Evolutionary conservation across 2,113 vertebrate genomes (phyloP).

Genomic region (Gambusia affinis): DNA sequence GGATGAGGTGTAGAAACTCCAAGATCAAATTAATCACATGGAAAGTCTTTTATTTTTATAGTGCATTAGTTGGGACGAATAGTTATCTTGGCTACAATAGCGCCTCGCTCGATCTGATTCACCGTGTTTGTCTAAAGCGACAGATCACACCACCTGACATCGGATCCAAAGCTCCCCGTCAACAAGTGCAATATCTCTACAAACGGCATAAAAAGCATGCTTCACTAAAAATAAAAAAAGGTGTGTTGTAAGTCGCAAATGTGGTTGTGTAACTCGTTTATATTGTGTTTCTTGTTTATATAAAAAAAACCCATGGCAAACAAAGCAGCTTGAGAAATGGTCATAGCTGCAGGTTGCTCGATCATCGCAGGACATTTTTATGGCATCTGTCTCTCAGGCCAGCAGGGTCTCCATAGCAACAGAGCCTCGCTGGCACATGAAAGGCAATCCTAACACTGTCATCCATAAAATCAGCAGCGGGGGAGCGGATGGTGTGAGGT

Average conservation of each 20-base stretch:
- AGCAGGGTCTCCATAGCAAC: conserved; percentile 1
- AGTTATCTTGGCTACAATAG: conserved; percentile 66
- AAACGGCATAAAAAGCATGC: conserved; percentile 15
- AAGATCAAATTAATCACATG: conserved; percentile 72
- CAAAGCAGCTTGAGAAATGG: conserved; percentile 44
- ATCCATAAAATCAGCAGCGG: conserved; percentile 60
- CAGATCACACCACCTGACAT: conserved; percentile 25
- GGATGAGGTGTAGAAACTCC: conserved; percentile 69
- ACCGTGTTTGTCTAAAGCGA: conserved; percentile 36
- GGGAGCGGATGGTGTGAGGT: conserved; percentile 59
- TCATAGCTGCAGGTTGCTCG: conserved; percentile 38
- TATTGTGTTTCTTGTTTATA: conserved; percentile 22
- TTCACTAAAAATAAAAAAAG: neutral
- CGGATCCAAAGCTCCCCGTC: conserved; percentile 10
- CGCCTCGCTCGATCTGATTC: conserved; percentile 41
- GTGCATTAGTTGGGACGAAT: conserved; percentile 74
- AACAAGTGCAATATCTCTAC: conserved; percentile 16
- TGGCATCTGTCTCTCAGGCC: conserved; percentile 41
- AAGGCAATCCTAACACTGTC: conserved; percentile 50
- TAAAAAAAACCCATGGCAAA: conserved; percentile 36
- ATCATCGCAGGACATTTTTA: conserved; percentile 60
- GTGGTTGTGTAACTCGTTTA: conserved; percentile 7
- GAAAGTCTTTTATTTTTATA: conserved; percentile 69
- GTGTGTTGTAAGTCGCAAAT: neutral
- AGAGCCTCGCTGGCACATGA: conserved; percentile 41